Percentiles rank a stretch among this genome's conserved stretches.
Conservation (phyloP, 1,140 invertebrate species). For the Drosophila sp. region DNA sequence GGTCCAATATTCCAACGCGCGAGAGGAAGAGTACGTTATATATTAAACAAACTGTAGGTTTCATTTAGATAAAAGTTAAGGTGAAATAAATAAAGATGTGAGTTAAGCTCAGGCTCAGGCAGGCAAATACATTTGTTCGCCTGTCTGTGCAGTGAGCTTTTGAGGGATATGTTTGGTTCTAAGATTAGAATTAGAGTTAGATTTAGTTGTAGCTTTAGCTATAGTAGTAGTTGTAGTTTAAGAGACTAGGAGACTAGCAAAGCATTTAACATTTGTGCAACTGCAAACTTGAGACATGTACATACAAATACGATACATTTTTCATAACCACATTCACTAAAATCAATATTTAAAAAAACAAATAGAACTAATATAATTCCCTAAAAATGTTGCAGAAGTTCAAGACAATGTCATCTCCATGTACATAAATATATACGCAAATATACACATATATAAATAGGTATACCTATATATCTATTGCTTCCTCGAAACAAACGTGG, state of each 20-base stretch:
- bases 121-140: constrained; percentile 8
- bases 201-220: constrained; percentile 18
- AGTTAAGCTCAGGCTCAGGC: constrained; percentile 25
- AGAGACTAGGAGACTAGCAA: constrained; percentile 65
- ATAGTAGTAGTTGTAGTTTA: constrained; percentile 26
- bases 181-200: constrained; percentile 26
- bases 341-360: constrained; percentile 23
- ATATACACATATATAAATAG: background rate
- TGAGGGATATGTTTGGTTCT: constrained; percentile 71
- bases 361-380: constrained; percentile 71
- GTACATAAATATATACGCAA: background rate
- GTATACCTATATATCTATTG: constrained; percentile 25
- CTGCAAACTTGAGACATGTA: constrained; percentile 37
- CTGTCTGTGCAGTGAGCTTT: background rate
- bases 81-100: constrained; percentile 70
- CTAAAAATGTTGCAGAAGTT: constrained; percentile 69
- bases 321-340: constrained; percentile 44
- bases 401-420: constrained; percentile 22
- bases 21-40: constrained; percentile 65
- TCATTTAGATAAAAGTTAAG: constrained; percentile 30
- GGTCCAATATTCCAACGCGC: constrained; percentile 73
- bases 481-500: constrained; percentile 75
- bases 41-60: constrained; percentile 36
- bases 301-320: constrained; percentile 47
- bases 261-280: constrained; percentile 62